These are phyloP conservation scores for Neelides sp. DNA, from an alignment of 1,140 invertebrate species.

Conservation along the genomic window DNA sequence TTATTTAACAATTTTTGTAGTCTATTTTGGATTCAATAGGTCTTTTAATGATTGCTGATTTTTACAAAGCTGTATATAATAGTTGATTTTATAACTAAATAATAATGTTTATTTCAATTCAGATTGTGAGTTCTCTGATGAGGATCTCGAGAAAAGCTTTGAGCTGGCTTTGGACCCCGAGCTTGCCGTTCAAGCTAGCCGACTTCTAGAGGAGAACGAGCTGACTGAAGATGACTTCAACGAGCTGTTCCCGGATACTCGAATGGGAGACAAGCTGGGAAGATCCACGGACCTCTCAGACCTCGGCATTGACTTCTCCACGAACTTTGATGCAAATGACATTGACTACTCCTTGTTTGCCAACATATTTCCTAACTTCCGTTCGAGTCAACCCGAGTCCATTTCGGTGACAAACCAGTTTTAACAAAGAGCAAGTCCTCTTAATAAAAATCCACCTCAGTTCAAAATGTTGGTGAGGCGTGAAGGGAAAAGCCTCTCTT, in stretches of 20 bases:
- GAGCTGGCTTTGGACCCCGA: slow-evolving; percentile 34
- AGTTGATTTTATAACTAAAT: no score
- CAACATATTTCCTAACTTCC: slow-evolving; percentile 28
- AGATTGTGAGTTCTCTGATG: slow-evolving; percentile 30
- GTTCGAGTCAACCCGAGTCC: slow-evolving; percentile 20
- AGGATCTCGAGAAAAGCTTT: slow-evolving; percentile 37
- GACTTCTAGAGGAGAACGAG: slow-evolving; percentile 63
- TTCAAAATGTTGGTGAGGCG: no score
- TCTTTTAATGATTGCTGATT: no score
- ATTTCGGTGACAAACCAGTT: slow-evolving; percentile 28
- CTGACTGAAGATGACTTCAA: slow-evolving; percentile 81
- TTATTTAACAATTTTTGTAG: no score
- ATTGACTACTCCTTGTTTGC: slow-evolving; percentile 29
- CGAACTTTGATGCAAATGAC: slow-evolving; percentile 26
- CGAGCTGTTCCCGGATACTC: slow-evolving; percentile 52
- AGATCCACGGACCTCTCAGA: slow-evolving; percentile 17
- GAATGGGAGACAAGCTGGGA: slow-evolving; percentile 18
- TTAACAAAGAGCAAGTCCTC: no score
- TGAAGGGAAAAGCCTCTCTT: no score
- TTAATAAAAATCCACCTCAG: no score
- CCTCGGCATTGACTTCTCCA: slow-evolving; percentile 21
- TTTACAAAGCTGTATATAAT: no score
- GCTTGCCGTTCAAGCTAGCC: slow-evolving; percentile 39
- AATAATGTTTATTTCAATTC: slow-evolving; percentile 5
- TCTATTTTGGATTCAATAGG: no score